Conservation (phyloP, 2,113 vertebrate species). For the Nanorana parkeri region DNA sequence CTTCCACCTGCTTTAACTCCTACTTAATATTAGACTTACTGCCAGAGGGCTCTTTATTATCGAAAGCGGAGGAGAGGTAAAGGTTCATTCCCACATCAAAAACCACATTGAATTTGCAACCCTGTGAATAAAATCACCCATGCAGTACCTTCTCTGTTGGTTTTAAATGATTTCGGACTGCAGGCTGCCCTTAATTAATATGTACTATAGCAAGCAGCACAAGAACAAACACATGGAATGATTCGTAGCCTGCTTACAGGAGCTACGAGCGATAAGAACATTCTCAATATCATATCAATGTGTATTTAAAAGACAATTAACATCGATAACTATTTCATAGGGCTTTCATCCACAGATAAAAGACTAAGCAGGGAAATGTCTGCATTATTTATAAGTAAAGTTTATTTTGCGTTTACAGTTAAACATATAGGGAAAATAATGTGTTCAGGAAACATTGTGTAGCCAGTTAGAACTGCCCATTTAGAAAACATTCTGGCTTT, state of each 20-base stretch:
- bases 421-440: constrained; percentile 12
- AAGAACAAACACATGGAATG: constrained; percentile 16
- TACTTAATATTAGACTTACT: constrained; percentile 55
- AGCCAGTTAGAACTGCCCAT: constrained; percentile 24
- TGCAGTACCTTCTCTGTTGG: constrained; percentile 14
- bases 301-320: constrained; percentile 42
- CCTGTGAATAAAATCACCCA: constrained; percentile 36
- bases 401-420: constrained; percentile 34
- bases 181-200: constrained; percentile 28
- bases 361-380: constrained; percentile 23
- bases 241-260: constrained; percentile 20
- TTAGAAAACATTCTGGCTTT: constrained; percentile 3
- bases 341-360: background rate
- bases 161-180: constrained; percentile 25
- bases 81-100: constrained; percentile 54
- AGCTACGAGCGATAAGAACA: constrained; percentile 19
- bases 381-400: constrained; percentile 28
- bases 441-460: constrained; percentile 11
- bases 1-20: constrained; percentile 55
- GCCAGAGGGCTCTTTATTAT: constrained; percentile 58
- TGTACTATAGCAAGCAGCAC: constrained; percentile 15
- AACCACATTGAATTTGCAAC: constrained; percentile 47
- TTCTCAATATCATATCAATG: constrained; percentile 35
- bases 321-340: constrained; percentile 37
- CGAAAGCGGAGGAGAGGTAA: constrained; percentile 54